A percentile compares a stretch with the other conserved stretches of the same genome.
Conservation (phyloP, 2,797 vertebrate genomes). For the Podarcis lilfordi region DNA sequence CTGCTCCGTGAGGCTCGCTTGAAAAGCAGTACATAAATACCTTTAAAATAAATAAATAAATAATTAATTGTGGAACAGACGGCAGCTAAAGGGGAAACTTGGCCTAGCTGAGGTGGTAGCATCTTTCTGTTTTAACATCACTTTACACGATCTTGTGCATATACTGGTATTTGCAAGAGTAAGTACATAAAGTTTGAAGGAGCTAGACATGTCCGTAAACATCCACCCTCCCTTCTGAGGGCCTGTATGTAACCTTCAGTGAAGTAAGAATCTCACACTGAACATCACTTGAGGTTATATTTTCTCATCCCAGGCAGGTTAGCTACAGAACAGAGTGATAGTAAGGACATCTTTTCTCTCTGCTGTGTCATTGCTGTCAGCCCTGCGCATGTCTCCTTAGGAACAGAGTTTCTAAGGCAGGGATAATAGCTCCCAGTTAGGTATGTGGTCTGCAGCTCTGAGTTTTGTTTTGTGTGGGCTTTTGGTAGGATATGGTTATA, state of each 20-base stretch:
- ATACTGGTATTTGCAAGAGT: not conserved
- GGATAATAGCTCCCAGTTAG: not conserved
- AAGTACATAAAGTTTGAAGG: not conserved
- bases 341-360: not conserved
- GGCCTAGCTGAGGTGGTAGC: not conserved
- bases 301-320: too few species aligned
- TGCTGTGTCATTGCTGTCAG: not conserved
- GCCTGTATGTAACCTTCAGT: too few species aligned
- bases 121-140: not conserved
- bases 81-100: not conserved
- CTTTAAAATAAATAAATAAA: too few species aligned
- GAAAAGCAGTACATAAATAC: too few species aligned
- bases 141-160: not conserved
- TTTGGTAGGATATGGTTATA: not conserved
- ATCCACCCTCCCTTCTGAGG: too few species aligned
- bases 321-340: too few species aligned
- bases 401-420: not conserved
- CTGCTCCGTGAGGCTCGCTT: too few species aligned
- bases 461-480: not conserved
- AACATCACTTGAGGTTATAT: too few species aligned
- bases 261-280: too few species aligned
- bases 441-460: not conserved
- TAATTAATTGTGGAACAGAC: not conserved
- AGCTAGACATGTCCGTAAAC: not conserved
- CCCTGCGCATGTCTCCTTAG: not conserved